Evolutionary conservation across 2,113 vertebrate genomes (phyloP), one percentile per base, ranked within the genome.

Genomic region (Zosterops borbonicus): DNA sequence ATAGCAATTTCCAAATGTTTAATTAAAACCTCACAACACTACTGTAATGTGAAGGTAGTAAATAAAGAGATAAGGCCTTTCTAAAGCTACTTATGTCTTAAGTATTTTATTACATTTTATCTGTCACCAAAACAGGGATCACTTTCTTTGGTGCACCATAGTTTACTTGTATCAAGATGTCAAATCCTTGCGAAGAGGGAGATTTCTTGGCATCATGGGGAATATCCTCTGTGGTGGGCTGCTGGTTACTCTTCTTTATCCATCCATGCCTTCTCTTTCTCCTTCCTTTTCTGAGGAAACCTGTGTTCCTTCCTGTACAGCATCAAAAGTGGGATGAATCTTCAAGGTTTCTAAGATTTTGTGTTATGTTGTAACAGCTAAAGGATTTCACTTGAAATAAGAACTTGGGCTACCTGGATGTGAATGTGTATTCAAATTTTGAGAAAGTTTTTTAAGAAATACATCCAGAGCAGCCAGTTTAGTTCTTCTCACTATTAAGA

Each of bases 1-100:
- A 85, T 2, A 92, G 78, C 63, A 74, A 83, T 97, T 94, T 87
- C 50, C 67, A 90, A 91, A 80, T 70, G 87, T 91, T 94, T 95
- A 95, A 92, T 92, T 95, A 95, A 95, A 95, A 69, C 70, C 67
- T 90, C 55, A 60, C 70, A 69, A 56, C 7, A 1, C n/a, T 46
- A 11, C 77, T 83, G 55, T 87, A 41, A 58, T 87, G 79, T 42
- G 35, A 91, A 75, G 0, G 0, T 14, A 69, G 81, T 35, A 81
- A 92, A 87, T 12, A 70, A 60, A 88, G 46, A 91, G 90, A 89
- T 95, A 94, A 90, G 27, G n/a, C 53, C 21, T 75, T 87, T 87
- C 47, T 44, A 63, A 67, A 85, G 24, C 60, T 49, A 63, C 37
- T 71, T 39, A 22, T 90, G 35, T 59, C 86, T 83, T 21, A 41